Conservation (phyloP, 2,888 invertebrate species). For the Bembecia ichneumoniformis region DNA sequence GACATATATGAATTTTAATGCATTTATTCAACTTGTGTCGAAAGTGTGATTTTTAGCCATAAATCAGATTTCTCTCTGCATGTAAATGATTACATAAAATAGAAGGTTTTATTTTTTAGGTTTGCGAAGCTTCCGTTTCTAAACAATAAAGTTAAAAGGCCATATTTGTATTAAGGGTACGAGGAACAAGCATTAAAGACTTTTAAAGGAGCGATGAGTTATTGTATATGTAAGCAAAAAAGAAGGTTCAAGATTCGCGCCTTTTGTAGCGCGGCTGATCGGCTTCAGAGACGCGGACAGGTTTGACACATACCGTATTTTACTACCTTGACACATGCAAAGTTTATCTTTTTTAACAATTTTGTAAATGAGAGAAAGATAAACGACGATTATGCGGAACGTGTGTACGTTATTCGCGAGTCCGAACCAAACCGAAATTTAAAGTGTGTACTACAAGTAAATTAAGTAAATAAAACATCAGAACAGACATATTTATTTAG, state of each 20-base stretch:
- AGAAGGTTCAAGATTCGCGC: too few relatives aligned
- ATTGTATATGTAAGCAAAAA: too few relatives aligned
- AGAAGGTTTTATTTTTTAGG: too few relatives aligned
- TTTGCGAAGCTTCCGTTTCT: too few relatives aligned
- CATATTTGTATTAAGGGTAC: too few relatives aligned
- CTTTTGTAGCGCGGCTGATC: conserved; percentile 19
- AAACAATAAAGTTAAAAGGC: too few relatives aligned
- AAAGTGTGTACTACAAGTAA: background rate
- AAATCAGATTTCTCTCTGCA: background rate
- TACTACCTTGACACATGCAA: conserved; percentile 21
- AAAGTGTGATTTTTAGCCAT: conserved; percentile 32
- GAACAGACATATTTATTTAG: background rate
- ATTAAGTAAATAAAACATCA: background rate
- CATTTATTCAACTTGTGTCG: conserved; percentile 45
- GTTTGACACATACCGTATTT: conserved; percentile 28
- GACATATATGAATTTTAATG: conserved; percentile 52
- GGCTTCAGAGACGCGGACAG: conserved; percentile 14
- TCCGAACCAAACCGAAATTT: background rate
- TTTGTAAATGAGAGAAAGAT: background rate
- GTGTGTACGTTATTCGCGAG: background rate
- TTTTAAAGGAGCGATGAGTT: too few relatives aligned
- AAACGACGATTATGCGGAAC: background rate
- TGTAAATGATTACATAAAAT: too few relatives aligned
- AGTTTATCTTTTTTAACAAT: conserved; percentile 5
- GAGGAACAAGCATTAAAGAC: too few relatives aligned